Evolutionary conservation across 2,888 invertebrate species (phyloP).

Genomic region (Parnassius smintheus): DNA sequence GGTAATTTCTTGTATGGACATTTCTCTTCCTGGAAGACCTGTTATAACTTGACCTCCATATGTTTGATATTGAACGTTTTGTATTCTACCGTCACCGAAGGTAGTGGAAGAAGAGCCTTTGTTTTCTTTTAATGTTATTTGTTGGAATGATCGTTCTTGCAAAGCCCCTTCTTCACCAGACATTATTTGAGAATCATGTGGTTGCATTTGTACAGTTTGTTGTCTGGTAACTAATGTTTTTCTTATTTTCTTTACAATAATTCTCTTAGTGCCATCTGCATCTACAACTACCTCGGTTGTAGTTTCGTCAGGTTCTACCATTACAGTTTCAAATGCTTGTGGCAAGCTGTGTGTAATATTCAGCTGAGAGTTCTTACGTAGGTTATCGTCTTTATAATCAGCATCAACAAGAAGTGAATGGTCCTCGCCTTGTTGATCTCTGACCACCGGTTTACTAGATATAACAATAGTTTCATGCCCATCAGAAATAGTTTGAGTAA

Average conservation of each 20-base stretch:
- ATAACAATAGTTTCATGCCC: conserved; percentile 88
- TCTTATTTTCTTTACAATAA: conserved; percentile 87
- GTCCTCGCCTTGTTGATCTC: conserved; percentile 72
- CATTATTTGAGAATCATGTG: conserved; percentile 78
- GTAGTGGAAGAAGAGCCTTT: conserved; percentile 81
- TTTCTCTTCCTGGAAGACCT: conserved; percentile 82
- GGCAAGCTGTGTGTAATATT: conserved; percentile 87
- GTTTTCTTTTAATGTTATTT: conserved; percentile 85
- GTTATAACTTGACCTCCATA: conserved; percentile 84
- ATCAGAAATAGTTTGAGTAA: conserved; percentile 83
- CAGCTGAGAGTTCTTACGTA: conserved; percentile 83
- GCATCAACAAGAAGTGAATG: conserved; percentile 87
- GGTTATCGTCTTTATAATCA: conserved; percentile 82
- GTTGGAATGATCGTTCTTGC: conserved; percentile 83
- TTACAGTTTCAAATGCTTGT: conserved; percentile 89
- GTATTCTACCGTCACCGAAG: conserved; percentile 82
- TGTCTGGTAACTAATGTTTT: conserved; percentile 85
- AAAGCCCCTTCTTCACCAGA: conserved; percentile 80
- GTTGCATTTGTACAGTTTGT: conserved; percentile 83
- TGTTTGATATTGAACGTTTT: conserved; percentile 82
- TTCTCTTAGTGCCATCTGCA: conserved; percentile 89
- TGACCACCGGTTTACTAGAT: conserved; percentile 81
- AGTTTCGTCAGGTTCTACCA: conserved; percentile 91
- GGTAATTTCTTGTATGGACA: conserved; percentile 84
- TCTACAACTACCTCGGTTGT: conserved; percentile 91